phyloP scores from a whole-genome alignment of 2,113 vertebrate genomes.

The Urocynchramus pylzowi region DNA sequence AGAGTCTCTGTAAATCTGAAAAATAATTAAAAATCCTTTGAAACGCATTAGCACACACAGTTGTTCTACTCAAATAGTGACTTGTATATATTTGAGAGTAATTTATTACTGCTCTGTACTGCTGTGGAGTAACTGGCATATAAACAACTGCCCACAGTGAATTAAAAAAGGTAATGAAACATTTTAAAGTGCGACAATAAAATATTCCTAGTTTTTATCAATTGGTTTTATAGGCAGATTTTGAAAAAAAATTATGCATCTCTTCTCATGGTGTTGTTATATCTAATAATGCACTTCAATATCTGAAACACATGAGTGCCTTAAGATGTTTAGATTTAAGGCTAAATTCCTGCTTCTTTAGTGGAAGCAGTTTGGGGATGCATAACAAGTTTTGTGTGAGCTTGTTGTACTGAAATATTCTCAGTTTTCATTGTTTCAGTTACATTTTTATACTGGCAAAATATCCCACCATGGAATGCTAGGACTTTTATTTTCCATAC shows the following conservation, averaged over 20 bases:
- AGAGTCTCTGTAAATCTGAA: not conserved
- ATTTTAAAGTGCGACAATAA: not conserved
- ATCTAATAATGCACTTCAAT: not conserved
- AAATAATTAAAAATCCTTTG: not conserved
- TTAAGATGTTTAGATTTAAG: not conserved
- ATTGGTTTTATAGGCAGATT: not conserved
- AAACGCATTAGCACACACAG: not conserved
- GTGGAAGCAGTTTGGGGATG: not conserved
- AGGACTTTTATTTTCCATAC: not conserved
- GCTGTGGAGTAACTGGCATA: accelerated
- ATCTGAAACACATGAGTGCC: not conserved
- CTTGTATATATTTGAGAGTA: not conserved
- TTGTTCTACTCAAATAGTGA: not conserved
- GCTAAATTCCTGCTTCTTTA: not conserved
- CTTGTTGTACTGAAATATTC: not conserved
- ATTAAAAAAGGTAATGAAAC: not conserved
- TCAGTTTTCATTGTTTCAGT: not conserved
- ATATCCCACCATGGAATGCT: not conserved
- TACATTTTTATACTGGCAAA: not conserved
- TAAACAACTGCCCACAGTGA: not conserved
- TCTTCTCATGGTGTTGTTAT: not conserved
- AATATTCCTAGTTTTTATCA: not conserved
- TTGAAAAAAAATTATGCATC: not conserved
- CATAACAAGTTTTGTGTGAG: not conserved
- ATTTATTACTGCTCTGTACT: not conserved